Base-by-base conservation (phyloP, 2,113 vertebrate genomes). In the Chrysemys picta region DNA sequence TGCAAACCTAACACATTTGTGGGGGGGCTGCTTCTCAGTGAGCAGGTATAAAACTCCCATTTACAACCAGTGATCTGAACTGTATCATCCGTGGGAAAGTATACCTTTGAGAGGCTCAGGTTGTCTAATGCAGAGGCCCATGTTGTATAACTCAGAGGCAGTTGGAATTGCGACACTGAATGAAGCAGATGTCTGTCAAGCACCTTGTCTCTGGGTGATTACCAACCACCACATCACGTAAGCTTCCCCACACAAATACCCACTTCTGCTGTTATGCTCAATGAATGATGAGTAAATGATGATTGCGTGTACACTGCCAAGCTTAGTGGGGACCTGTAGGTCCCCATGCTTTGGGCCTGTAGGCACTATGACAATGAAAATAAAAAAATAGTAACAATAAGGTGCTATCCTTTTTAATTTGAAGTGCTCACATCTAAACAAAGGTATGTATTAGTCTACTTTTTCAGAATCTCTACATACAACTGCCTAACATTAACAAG, bases 381-480 rank as follows among this genome's bases (percentile, higher is more conserved):
- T 89, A 87, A 96, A 94, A 59, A 59, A 72, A 19, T 52, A 87
- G 1, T 19, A 85, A 84, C 91, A 93, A 96, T 53, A 49, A 89
- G 90, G 89, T 45, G 8, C 53, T 90, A 89, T 62, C 12, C 49
- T 45, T 82, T 82, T 82, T 42, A 2, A 0, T 31, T 84, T 81
- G 38, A 82, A 72, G 27, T 24, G 56, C 27, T 38, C 56, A 47
- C 13, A 45, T 27, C 85, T 82, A 65, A 11, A 80, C 0, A 21
- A 38, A 57, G 80, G 52, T 72, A 38, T 35, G 80, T 56, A 7
- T 53, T 81, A 5, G 38, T 88, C 75, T 89, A 76, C 24, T 76
- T 76, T 75, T 45, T 76, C 21, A 13, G 10, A 24, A 12, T 45
- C 22, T 45, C 10, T 76, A 38, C 38, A 11, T 45, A 72, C 69